Percentiles rank a stretch among this genome's conserved stretches.
These are phyloP conservation scores for Eucidaris tribuloides DNA, from an alignment of 35 echinoderm and acorn worm genomes.

Conservation along the genomic window DNA sequence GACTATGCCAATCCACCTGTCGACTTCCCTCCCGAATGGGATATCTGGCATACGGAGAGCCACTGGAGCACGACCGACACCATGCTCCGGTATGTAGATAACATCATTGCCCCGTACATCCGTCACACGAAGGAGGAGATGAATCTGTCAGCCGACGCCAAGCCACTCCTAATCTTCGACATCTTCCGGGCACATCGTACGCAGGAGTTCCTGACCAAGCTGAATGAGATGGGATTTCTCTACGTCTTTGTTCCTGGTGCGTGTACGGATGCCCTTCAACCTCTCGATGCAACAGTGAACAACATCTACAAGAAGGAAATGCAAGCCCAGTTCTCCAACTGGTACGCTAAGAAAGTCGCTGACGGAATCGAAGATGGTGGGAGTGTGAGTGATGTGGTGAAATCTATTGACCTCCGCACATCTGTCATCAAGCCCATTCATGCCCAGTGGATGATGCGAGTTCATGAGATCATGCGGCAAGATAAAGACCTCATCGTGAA, in stretches of 20 bases:
- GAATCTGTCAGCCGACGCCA: not conserved
- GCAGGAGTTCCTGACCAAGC: not conserved
- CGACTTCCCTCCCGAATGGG: constrained; percentile 16
- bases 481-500: constrained; percentile 28
- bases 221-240: not conserved
- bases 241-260: constrained; percentile 19
- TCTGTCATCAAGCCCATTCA: constrained; percentile 38
- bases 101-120: constrained; percentile 3
- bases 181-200: constrained; percentile 24
- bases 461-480: not conserved
- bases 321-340: not conserved
- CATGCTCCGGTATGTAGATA: constrained; percentile 39
- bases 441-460: constrained; percentile 26
- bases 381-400: not conserved
- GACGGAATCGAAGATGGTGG: not conserved
- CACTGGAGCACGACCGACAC: constrained; percentile 36
- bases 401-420: constrained; percentile 18
- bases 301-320: not conserved
- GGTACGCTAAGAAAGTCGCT: constrained; percentile 1
- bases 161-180: constrained; percentile 24
- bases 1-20: constrained; percentile 1
- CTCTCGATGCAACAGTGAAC: constrained; percentile 25
- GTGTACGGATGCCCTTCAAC: constrained; percentile 19
- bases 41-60: constrained; percentile 23
- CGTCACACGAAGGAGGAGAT: not conserved